phyloP scores from a whole-genome alignment of 2,113 vertebrate species.

The Prionailurus viverrinus region DNA sequence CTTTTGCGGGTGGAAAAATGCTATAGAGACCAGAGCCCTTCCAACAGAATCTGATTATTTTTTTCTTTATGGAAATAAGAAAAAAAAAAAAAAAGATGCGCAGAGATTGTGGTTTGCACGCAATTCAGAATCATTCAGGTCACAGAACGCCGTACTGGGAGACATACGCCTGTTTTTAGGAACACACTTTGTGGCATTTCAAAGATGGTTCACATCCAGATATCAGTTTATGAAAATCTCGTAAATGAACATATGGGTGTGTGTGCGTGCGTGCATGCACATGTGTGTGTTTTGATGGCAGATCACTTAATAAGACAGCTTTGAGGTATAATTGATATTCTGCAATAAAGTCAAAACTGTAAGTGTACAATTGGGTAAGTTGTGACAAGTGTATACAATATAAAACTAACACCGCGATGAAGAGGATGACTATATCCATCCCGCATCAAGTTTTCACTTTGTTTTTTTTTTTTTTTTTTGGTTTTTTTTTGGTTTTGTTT shows the following conservation, averaged over 20 bases:
- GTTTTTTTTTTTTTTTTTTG: background rate
- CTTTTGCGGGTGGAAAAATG: background rate
- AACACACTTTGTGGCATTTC: background rate
- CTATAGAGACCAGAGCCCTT: background rate
- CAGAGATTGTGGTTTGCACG: background rate
- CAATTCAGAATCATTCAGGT: background rate
- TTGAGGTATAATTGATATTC: background rate
- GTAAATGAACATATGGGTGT: background rate
- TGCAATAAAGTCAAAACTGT: background rate
- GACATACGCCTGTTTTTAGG: background rate
- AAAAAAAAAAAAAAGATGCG: background rate
- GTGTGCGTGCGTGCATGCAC: too few species aligned
- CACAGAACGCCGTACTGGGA: background rate
- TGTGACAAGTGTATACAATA: background rate
- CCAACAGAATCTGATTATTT: background rate
- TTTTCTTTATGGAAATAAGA: background rate
- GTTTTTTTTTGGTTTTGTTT: background rate
- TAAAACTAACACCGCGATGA: background rate
- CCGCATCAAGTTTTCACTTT: background rate
- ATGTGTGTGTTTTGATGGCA: background rate
- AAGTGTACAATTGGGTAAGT: background rate
- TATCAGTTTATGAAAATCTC: background rate
- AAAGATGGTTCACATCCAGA: background rate
- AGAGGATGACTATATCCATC: background rate
- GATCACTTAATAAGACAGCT: background rate